phyloP scores from a whole-genome alignment of 2,797 vertebrate species.

The Cuniculus paca region DNA sequence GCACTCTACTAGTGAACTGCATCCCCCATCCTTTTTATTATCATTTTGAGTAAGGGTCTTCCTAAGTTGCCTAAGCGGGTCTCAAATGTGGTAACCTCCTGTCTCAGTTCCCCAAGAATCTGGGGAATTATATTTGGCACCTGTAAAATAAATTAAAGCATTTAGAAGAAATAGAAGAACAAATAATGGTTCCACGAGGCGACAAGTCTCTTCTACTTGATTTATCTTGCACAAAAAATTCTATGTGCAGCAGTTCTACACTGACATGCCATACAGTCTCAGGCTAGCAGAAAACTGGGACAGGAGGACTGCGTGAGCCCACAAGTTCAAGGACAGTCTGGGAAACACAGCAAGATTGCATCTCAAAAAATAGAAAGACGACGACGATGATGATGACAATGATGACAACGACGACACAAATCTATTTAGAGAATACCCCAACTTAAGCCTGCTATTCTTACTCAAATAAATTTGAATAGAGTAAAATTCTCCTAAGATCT shows the following conservation, averaged over 20 bases:
- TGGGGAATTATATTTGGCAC: neutral
- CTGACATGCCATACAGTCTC: neutral
- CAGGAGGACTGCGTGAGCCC: neutral
- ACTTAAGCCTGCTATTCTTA: conserved; percentile 11
- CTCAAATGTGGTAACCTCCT: neutral
- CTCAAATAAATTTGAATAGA: neutral
- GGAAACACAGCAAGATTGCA: neutral
- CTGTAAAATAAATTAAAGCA: neutral
- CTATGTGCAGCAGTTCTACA: neutral
- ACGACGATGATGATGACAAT: too few relatives aligned
- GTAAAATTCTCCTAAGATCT: conserved; percentile 5
- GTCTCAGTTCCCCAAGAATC: neutral
- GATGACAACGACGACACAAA: neutral
- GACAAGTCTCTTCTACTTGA: conserved; percentile 44
- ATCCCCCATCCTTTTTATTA: neutral
- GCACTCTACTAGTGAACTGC: neutral
- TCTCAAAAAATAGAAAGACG: neutral
- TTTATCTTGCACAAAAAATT: conserved; percentile 36
- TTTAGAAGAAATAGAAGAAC: neutral
- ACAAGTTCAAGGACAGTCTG: neutral
- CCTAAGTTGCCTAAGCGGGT: neutral
- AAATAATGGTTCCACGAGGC: neutral
- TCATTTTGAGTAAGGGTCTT: neutral
- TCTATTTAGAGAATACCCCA: conserved; percentile 54
- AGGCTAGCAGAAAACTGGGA: neutral